phyloP scores from a whole-genome alignment of 1,140 invertebrate genomes.

The Ladona fulva region DNA sequence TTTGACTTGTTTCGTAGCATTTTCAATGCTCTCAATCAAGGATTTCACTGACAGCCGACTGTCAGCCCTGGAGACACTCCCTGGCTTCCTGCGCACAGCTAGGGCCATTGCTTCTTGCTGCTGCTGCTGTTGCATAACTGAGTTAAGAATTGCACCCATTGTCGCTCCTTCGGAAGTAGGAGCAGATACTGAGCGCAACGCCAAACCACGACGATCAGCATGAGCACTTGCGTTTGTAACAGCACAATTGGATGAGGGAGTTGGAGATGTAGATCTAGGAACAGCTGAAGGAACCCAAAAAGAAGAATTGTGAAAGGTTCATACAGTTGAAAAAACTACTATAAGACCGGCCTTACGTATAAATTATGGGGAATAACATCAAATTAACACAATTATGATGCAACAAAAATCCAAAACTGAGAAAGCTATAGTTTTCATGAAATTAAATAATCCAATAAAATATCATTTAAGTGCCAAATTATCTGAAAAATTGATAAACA shows the following conservation, averaged over 20 bases:
- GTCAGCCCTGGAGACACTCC: slow-evolving; percentile 52
- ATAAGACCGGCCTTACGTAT: too few species aligned
- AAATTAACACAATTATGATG: too few species aligned
- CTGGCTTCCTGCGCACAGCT: slow-evolving; percentile 46
- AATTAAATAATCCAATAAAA: too few species aligned
- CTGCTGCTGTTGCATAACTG: slow-evolving; percentile 29
- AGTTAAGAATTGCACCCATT: not conserved
- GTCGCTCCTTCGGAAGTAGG: not conserved
- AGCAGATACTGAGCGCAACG: not conserved
- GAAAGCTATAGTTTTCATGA: too few species aligned
- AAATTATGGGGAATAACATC: too few species aligned
- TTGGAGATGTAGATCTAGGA: not conserved
- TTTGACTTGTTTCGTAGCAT: slow-evolving; percentile 74
- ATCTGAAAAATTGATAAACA: too few species aligned
- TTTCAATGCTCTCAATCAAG: slow-evolving; percentile 83
- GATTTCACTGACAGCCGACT: slow-evolving; percentile 78
- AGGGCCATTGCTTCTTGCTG: slow-evolving; percentile 41
- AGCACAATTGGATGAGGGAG: not conserved
- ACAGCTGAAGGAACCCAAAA: not conserved
- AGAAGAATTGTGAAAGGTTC: not conserved
- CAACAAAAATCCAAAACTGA: too few species aligned
- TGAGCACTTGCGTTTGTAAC: not conserved
- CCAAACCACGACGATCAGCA: not conserved
- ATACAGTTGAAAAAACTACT: too few species aligned
- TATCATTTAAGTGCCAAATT: too few species aligned